phyloP scores from a whole-genome alignment of 2,797 vertebrate genomes.

The Buphagus erythrorhynchus region DNA sequence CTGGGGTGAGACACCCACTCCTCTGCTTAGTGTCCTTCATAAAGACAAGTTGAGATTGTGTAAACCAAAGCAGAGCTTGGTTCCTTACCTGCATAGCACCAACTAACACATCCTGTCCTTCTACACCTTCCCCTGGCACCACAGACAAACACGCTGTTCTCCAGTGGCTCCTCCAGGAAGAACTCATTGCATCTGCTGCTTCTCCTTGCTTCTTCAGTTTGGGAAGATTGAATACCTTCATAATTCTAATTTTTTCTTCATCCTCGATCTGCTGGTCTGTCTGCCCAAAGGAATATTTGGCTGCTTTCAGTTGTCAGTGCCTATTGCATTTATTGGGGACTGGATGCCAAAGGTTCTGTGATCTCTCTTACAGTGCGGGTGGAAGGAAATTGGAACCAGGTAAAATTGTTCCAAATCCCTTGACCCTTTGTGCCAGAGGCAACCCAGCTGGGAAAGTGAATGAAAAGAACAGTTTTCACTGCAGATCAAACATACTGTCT shows the following conservation, averaged over 20 bases:
- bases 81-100: background rate
- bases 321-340: background rate
- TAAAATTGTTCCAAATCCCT: background rate
- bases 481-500: background rate
- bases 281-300: background rate
- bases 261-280: background rate
- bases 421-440: background rate
- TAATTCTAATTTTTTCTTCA: background rate
- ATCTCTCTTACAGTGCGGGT: background rate
- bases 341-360: background rate
- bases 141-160: background rate
- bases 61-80: background rate
- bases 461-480: conserved; percentile 23
- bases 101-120: rapidly evolving
- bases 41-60: background rate
- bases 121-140: background rate
- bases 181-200: background rate
- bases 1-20: background rate
- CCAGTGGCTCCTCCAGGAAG: background rate
- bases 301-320: background rate
- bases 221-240: background rate
- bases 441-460: background rate
- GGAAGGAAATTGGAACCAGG: background rate
- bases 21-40: background rate
- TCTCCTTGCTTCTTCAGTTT: background rate